Evolutionary conservation across 2,888 invertebrate genomes (phyloP).

Genomic region (Seladonia tumulorum): DNA sequence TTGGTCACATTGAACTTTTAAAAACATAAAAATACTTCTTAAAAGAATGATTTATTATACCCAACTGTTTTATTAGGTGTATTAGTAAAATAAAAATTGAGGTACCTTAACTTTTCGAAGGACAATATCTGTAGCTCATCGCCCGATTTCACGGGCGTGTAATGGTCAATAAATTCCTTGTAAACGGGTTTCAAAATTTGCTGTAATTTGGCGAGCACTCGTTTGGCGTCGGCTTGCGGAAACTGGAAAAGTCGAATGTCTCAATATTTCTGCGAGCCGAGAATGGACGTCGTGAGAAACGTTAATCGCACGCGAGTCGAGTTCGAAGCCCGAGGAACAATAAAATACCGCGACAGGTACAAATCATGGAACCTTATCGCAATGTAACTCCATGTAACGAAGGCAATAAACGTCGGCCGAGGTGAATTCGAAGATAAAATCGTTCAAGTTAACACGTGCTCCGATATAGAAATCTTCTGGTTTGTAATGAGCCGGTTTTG

Average conservation of each 20-base stretch:
- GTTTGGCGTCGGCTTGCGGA: constrained; percentile 89
- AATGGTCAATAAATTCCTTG: constrained; percentile 91
- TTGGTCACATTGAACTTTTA: not conserved
- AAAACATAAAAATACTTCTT: not conserved
- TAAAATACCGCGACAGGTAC: not conserved
- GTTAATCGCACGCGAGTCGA: constrained; percentile 12
- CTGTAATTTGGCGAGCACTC: constrained; percentile 91
- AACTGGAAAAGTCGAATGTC: constrained; percentile 85
- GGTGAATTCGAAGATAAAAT: constrained; percentile 91
- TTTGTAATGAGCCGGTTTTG: constrained; percentile 90
- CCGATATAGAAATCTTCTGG: constrained; percentile 95
- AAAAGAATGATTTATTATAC: not conserved
- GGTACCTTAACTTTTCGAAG: constrained; percentile 83
- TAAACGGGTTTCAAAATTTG: constrained; percentile 89
- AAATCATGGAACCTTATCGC: constrained; percentile 86
- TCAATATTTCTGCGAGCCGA: not conserved
- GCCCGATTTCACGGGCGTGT: constrained; percentile 85
- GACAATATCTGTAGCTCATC: constrained; percentile 76
- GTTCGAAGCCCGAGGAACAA: not conserved
- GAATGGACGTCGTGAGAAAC: not conserved
- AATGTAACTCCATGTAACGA: constrained; percentile 93
- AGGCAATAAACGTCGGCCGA: constrained; percentile 95
- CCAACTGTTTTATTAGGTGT: not conserved
- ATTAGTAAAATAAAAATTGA: not conserved
- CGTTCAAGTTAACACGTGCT: constrained; percentile 90